These are phyloP conservation scores for Lasioglossum albipes DNA, from an alignment of 1,140 invertebrate species.

Conservation along the genomic window DNA sequence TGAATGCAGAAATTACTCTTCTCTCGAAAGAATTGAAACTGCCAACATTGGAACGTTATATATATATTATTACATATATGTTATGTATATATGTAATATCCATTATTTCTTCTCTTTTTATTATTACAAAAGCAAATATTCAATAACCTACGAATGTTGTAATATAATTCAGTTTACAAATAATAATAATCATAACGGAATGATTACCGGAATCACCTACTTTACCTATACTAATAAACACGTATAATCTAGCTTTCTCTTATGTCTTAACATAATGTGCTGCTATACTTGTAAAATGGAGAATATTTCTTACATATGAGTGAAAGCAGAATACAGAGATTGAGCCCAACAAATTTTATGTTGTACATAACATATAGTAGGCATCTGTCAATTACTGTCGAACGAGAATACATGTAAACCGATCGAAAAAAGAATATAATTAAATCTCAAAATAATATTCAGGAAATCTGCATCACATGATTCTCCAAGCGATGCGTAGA, in stretches of 20 bases:
- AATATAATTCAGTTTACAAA: constrained; percentile 8
- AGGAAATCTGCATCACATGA: constrained; percentile 16
- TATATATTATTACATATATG: constrained; percentile 11
- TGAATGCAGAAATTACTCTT: constrained; percentile 1
- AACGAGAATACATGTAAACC: background rate
- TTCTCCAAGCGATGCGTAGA: background rate
- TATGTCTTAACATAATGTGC: constrained; percentile 27
- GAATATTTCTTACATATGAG: constrained; percentile 32
- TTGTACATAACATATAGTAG: background rate
- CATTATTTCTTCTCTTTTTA: background rate
- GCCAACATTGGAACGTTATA: constrained; percentile 3
- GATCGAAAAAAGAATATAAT: background rate
- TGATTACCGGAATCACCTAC: constrained; percentile 6
- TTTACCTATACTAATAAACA: constrained; percentile 6
- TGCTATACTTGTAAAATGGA: constrained; percentile 39
- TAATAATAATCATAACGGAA: constrained; percentile 28
- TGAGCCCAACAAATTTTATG: background rate
- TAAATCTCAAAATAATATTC: constrained; percentile 13
- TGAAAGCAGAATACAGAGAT: constrained; percentile 13
- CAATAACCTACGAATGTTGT: background rate
- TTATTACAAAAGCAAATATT: constrained; percentile 6
- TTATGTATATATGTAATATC: constrained; percentile 25
- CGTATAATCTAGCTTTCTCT: constrained; percentile 15
- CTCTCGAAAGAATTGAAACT: constrained; percentile 1
- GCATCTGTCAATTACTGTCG: background rate